Evolutionary conservation across 2,113 vertebrate species (phyloP), one percentile per base, ranked within the genome.

Genomic region (Tylochromis polylepis): DNA sequence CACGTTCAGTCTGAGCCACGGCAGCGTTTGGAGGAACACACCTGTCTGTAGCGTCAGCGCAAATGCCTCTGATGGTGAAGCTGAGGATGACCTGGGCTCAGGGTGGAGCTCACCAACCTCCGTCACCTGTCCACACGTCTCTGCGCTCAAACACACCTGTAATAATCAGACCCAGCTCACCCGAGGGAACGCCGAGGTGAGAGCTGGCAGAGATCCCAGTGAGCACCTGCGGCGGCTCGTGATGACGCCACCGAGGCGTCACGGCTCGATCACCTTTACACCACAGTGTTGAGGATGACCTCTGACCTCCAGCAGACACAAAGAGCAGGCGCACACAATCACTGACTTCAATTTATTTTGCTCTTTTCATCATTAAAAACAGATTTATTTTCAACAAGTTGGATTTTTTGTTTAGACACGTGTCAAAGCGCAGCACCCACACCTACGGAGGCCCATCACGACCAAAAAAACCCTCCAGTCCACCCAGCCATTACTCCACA

Each of bases 181-280:
- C 31, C 2, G 5, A 62, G 31, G 16, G 31, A 62, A 0, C 0
- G 9, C 16, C 20, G 59, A 62, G 59, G 59, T 15, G 0, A 6
- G 59, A 62, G 59, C 59, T 11, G 31, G 18, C 5, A 0, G 31
- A 36, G 31, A 36, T 31, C 59, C 59, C 5, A 15, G 12, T 36
- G 27, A 31, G 27, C 4, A 2, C 59, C 59, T 36, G 59, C 20
- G 31, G 29, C 1, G 3, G 16, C 59, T 62, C 3, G 9, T 2
- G 1, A 20, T 11, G 31, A 20, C 10, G 5, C 22, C 1, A n/a
- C n/a, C n/a, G n/a, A n/a, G 3, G 10, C 5, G 2, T 7, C 59
- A 36, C 31, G n/a, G 6, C n/a, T n/a, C 4, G 8, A 65, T 38
- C 60, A 65, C 34, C 18, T 22, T n/a, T 65, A 65, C 60, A 22